A percentile compares a stretch with the other conserved stretches of the same genome.
These are phyloP conservation scores for Mycetomoellerius zeteki DNA, from an alignment of 1,140 invertebrate species.

Conservation along the genomic window DNA sequence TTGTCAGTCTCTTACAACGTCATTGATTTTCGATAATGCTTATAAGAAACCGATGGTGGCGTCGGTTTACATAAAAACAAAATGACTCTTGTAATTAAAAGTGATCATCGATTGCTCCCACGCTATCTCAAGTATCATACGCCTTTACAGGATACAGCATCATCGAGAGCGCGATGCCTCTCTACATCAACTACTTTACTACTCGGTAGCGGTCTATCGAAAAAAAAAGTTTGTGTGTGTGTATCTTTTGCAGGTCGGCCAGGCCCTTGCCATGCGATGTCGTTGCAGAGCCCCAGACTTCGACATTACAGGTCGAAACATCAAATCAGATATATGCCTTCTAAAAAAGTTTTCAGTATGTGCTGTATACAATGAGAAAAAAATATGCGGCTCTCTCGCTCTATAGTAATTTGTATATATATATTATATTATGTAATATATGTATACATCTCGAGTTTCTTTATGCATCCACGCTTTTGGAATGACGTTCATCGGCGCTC, in stretches of 20 bases:
- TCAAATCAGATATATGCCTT: slow-evolving; percentile 72
- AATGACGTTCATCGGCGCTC: slow-evolving; percentile 70
- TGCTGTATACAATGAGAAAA: slow-evolving; percentile 67
- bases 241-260: slow-evolving; percentile 86
- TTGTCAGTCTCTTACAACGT: slow-evolving; percentile 12
- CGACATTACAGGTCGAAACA: slow-evolving; percentile 87
- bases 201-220: background rate
- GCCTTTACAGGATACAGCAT: slow-evolving; percentile 55
- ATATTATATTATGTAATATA: slow-evolving; percentile 45
- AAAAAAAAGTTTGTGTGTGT: slow-evolving; percentile 75
- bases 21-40: slow-evolving; percentile 39
- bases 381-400: slow-evolving; percentile 56
- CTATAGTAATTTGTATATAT: slow-evolving; percentile 54
- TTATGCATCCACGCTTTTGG: slow-evolving; percentile 77
- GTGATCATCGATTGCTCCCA: slow-evolving; percentile 36
- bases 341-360: slow-evolving; percentile 67
- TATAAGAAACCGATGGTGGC: slow-evolving; percentile 16
- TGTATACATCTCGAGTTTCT: slow-evolving; percentile 56
- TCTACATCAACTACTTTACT: slow-evolving; percentile 58
- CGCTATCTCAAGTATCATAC: slow-evolving; percentile 35
- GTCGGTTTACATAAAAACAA: slow-evolving; percentile 4
- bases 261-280: slow-evolving; percentile 86
- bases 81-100: slow-evolving; percentile 30
- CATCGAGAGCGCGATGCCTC: slow-evolving; percentile 55
- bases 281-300: slow-evolving; percentile 86